Conservation (phyloP, 1,140 invertebrate species). For the Pristionchus pacificus region DNA sequence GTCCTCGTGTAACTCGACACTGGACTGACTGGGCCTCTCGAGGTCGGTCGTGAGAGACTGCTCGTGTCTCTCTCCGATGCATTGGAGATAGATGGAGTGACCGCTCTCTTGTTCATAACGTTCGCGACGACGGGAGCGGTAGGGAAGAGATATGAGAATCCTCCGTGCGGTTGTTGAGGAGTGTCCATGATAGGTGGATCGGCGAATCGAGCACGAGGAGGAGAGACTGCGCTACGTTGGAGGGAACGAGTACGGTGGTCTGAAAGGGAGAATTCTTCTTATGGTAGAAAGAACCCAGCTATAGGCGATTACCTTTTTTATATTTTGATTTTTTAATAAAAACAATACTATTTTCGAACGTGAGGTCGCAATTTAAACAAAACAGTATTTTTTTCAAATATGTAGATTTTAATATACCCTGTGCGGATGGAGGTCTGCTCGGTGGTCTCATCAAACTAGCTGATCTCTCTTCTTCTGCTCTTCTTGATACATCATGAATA, state of each 20-base stretch:
- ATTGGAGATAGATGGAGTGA: conserved; percentile 11
- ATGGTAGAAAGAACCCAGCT: no score
- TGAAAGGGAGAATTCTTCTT: background rate
- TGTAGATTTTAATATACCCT: no score
- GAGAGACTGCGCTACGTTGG: conserved; percentile 19
- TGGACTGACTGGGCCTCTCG: background rate
- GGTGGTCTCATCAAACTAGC: background rate
- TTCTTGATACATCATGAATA: background rate
- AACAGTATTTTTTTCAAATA: no score
- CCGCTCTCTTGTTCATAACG: conserved; percentile 26
- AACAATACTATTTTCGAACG: no score
- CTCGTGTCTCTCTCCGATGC: background rate
- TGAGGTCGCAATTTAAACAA: no score
- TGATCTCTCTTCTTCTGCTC: background rate
- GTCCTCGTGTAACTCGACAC: background rate
- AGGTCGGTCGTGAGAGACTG: background rate
- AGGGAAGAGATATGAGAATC: conserved; percentile 37
- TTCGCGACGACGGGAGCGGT: conserved; percentile 28
- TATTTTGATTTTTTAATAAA: no score
- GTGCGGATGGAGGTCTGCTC: background rate
- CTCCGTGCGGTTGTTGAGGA: conserved; percentile 25
- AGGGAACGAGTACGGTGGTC: conserved; percentile 1
- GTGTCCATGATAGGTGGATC: conserved; percentile 28
- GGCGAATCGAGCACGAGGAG: conserved; percentile 26
- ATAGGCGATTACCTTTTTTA: no score